Evolutionary conservation across 1,140 invertebrate species (phyloP), one percentile per base, ranked within the genome.

Genomic region (Heliconius hewitsoni): DNA sequence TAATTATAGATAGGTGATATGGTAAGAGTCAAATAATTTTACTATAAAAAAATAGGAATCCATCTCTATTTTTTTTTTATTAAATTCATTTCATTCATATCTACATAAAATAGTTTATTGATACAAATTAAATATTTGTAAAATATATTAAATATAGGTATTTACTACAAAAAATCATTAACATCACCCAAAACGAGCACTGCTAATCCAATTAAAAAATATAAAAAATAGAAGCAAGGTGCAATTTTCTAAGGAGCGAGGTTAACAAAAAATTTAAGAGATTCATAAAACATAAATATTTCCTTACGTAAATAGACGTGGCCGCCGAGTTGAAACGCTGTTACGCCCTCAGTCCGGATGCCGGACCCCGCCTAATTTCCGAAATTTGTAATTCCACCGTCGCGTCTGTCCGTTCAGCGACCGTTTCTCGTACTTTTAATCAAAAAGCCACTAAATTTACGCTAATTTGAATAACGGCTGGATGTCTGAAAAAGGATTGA

Each of bases 401-500:
- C 79, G 6, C 83, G 82, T 73, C 79, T 66, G 83, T 71, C 82
- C 75, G 71, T 70, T 71, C 74, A 75, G 78, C 82, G 81, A 82
- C 83, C 82, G 85, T 74, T 75, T 74, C 80, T 84, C 86, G 89
- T 77, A 90, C 90, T 90, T 91, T 90, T 90, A 91, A 91, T 91
- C 86, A 87, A 84, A 86, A 80, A 82, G 82, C 85, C 82, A 76
- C 81, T 79, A 85, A 89, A 89, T 88, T 89, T 82, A 77, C 81
- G 82, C 84, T 86, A 85, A 91, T 91, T 91, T 91, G 86, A 90
- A 91, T 91, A 91, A 87, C 82, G 83, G 81, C 30, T 52, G 18
- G 50, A 8, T 1, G 37, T 72, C 71, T 72, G 71, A 39, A 72
- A 72, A 42, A 66, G 60, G 60, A 66, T 66, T 30, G 60, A 66